phyloP scores from a whole-genome alignment of 1,140 invertebrate genomes.

The Leptinotarsa defecta region DNA sequence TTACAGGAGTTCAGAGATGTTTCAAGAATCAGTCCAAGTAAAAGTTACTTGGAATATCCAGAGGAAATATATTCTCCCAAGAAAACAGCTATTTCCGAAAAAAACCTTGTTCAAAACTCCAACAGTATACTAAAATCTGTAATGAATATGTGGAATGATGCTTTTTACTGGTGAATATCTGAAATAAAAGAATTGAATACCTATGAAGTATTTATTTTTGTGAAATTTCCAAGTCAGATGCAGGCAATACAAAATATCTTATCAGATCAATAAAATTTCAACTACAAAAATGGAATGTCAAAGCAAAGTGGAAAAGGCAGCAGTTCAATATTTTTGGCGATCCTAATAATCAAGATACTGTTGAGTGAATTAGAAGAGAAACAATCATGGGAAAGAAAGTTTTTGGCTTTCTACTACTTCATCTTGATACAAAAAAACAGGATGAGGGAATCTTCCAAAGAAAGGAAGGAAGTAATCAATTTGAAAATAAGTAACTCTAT shows the following conservation, averaged over 20 bases:
- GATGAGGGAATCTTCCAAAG: too few species aligned
- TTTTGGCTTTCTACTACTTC: too few species aligned
- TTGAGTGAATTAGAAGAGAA: too few species aligned
- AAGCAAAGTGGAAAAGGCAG: not conserved
- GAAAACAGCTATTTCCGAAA: constrained; percentile 21
- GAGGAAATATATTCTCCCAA: constrained; percentile 33
- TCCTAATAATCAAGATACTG: too few species aligned
- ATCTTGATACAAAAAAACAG: too few species aligned
- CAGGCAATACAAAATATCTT: constrained; percentile 14
- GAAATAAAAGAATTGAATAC: not conserved
- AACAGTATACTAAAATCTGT: constrained; percentile 29
- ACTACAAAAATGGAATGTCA: constrained; percentile 15
- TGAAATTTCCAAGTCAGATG: not conserved
- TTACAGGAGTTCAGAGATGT: constrained; percentile 35
- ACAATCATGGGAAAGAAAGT: too few species aligned
- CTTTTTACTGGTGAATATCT: constrained; percentile 41
- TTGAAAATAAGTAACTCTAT: too few species aligned
- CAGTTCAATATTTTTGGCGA: not conserved
- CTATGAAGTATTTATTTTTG: not conserved
- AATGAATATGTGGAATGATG: constrained; percentile 37
- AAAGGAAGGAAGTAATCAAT: too few species aligned
- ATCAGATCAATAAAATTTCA: not conserved
- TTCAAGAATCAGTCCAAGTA: constrained; percentile 14
- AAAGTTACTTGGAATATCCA: constrained; percentile 36
- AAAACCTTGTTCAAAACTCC: constrained; percentile 17